Evolutionary conservation across 2,113 vertebrate genomes (phyloP).

Genomic region (Muscicapa adusta): DNA sequence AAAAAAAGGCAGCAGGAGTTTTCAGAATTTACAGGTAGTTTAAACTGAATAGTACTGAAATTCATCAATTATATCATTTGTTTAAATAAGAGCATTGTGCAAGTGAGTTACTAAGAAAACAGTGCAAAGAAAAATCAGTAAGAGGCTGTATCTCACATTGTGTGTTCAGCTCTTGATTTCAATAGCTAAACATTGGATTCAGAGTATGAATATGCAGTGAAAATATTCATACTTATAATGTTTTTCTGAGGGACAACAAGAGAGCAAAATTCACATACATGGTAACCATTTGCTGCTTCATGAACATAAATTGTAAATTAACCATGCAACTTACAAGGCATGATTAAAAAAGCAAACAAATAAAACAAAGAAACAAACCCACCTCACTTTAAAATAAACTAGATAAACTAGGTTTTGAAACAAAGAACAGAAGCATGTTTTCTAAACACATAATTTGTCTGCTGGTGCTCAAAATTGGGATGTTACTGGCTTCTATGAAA

Average conservation of each 20-base stretch:
- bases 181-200: not conserved
- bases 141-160: not conserved
- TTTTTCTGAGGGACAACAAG: not conserved
- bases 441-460: slow-evolving; percentile 55
- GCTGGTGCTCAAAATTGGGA: slow-evolving; percentile 30
- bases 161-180: not conserved
- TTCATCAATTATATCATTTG: not conserved
- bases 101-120: not conserved
- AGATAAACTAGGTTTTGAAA: not conserved
- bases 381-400: not conserved
- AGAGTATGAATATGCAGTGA: not conserved
- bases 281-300: not conserved
- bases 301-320: not conserved
- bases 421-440: slow-evolving; percentile 35
- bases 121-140: not conserved
- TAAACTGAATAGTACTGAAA: not conserved
- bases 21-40: not conserved
- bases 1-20: not conserved
- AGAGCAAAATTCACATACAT: not conserved
- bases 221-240: not conserved
- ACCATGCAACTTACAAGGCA: not conserved
- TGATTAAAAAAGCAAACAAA: not conserved
- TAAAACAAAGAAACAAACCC: not conserved
- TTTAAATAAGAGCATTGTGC: not conserved
- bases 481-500: slow-evolving; percentile 33